Percentiles rank a stretch among this genome's conserved stretches.
Conservation (phyloP, 2,888 invertebrate genomes). For the Cryptocephalus moraei region DNA sequence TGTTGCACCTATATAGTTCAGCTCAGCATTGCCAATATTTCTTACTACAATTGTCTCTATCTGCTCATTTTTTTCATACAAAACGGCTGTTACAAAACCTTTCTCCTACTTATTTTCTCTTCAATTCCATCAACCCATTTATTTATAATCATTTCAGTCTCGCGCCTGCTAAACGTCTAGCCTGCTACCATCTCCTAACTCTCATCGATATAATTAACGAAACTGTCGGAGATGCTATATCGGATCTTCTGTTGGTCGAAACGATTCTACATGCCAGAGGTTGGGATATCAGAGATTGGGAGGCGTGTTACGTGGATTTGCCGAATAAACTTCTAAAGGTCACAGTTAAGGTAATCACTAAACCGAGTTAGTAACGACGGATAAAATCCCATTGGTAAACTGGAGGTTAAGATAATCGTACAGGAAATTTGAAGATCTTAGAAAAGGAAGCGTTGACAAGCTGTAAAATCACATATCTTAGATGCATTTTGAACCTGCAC, state of each 20-base stretch:
- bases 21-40: too few species aligned
- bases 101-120: background rate
- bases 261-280: constrained; percentile 73
- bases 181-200: constrained; percentile 53
- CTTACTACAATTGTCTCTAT: too few species aligned
- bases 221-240: constrained; percentile 94
- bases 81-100: too few species aligned
- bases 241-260: constrained; percentile 91
- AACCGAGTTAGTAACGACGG: too few species aligned
- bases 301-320: constrained; percentile 68
- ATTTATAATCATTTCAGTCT: constrained; percentile 7
- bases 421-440: too few species aligned
- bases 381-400: too few species aligned
- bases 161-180: constrained; percentile 35
- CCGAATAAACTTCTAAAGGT: constrained; percentile 86
- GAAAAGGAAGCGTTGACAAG: too few species aligned
- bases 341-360: constrained; percentile 51
- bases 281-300: constrained; percentile 74
- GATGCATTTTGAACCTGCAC: too few species aligned
- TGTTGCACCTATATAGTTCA: too few species aligned
- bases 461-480: too few species aligned
- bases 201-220: constrained; percentile 85
- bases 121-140: background rate
- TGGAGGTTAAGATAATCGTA: too few species aligned
- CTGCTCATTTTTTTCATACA: too few species aligned